Conservation (phyloP, 35 echinoderm and acorn worm species). For the Lytechinus variegatus region DNA sequence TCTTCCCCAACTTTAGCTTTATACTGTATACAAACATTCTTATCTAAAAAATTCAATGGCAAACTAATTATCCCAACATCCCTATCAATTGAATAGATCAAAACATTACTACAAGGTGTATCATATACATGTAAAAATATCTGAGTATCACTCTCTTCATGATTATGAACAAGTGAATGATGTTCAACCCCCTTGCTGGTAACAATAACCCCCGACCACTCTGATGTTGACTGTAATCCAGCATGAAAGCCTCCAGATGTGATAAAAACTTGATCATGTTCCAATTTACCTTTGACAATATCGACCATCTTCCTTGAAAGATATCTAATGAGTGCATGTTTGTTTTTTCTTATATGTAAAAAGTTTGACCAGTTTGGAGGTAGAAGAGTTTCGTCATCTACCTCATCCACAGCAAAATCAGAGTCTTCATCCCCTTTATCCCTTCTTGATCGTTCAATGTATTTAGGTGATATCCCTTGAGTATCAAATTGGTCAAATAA, state of each 20-base stretch:
- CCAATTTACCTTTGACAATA: not conserved
- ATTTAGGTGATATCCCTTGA: slow-evolving; percentile 70
- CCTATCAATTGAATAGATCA: slow-evolving; percentile 41
- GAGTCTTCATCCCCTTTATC: slow-evolving; percentile 55
- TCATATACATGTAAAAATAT: slow-evolving; percentile 58
- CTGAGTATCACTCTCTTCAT: slow-evolving; percentile 56
- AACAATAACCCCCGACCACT: slow-evolving; percentile 25
- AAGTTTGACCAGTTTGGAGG: slow-evolving; percentile 64
- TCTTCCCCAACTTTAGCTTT: slow-evolving; percentile 36
- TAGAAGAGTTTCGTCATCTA: slow-evolving; percentile 54
- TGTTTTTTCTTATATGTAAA: slow-evolving; percentile 54
- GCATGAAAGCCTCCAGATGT: slow-evolving; percentile 55
- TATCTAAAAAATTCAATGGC: slow-evolving; percentile 34
- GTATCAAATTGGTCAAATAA: slow-evolving; percentile 72
- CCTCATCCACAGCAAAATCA: slow-evolving; percentile 8
- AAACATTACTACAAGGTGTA: slow-evolving; percentile 45
- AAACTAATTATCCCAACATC: slow-evolving; percentile 48
- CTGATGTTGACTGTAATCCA: slow-evolving; percentile 22
- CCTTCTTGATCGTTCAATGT: slow-evolving; percentile 60
- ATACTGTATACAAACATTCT: slow-evolving; percentile 53
- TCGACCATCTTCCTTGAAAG: slow-evolving; percentile 36
- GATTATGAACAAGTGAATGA: slow-evolving; percentile 42
- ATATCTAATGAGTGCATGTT: slow-evolving; percentile 46
- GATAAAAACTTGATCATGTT: slow-evolving; percentile 36
- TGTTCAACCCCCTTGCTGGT: slow-evolving; percentile 35